Base-by-base conservation (phyloP, 1,140 invertebrate genomes). In the Dolichoris vasculosae region DNA sequence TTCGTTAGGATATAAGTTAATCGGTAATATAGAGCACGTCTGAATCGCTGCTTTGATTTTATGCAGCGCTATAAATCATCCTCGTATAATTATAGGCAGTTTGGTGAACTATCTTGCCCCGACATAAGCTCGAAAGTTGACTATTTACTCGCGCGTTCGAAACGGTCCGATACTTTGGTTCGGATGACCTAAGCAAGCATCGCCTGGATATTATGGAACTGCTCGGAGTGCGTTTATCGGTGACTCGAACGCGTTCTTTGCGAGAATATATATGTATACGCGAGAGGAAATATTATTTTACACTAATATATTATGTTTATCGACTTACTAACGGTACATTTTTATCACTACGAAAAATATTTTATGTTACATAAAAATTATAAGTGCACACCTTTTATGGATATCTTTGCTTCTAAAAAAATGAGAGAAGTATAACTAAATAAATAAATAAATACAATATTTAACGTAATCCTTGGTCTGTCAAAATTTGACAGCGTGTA, bases 371-470 rank as follows among this genome's bases (percentile, higher is more conserved):
- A 38, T 38, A 69, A 69, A 69, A 38, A 38, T 69, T 69, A 69
- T 38, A 69, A 23, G 9, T 69, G 17, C 17, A 69, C 20, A 38
- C 35, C 67, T 69, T 67, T 35, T 17, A 17, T 46, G 13, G 59
- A 64, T 7, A 64, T 7, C 26, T 64, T 38, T 38, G 0, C 1
- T 26, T 59, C 26, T 59, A 4, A 26, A 23, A 69, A 40, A 32
- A 0, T 69, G 17, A 69, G 4, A 59, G 17, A 59, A 8, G 23
- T 20, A 26, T 17, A 59, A 38, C 2, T 38, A 69, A 38, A 69
- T 38, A 69, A 69, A 69, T 40, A 69, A 69, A 69, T 69, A 69
- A 38, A 69, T 38, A 38, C 35, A 69, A 30, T 59, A 59, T 20
- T 59, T 4, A 59, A 59, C 55, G 23, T 59, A 59, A 20, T 13